These are phyloP conservation scores for Pheosia tremula DNA, from an alignment of 2,888 invertebrate genomes.

Conservation along the genomic window DNA sequence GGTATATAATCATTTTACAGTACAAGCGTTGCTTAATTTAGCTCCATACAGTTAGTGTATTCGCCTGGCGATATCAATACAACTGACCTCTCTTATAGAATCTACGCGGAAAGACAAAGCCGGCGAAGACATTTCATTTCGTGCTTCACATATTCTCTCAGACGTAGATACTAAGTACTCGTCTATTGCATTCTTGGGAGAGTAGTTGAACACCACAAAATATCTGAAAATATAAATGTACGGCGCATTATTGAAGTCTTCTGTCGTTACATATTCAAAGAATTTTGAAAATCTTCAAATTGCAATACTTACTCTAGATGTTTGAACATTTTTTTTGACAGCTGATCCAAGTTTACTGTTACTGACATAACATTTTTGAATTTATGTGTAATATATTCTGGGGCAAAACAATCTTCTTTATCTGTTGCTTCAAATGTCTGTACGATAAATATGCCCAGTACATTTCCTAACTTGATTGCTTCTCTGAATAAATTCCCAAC, in stretches of 20 bases:
- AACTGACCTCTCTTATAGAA: constrained; percentile 38
- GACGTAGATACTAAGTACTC: constrained; percentile 45
- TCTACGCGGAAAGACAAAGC: constrained; percentile 40
- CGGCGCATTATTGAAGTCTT: no score
- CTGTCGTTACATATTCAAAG: not conserved
- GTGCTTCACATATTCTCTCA: constrained; percentile 49
- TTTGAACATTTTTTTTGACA: constrained; percentile 46
- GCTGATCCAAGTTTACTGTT: constrained; percentile 52
- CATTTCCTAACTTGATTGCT: constrained; percentile 43
- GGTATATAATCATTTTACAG: no score
- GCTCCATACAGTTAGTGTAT: no score
- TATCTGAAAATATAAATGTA: constrained; percentile 37
- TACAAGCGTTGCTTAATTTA: no score
- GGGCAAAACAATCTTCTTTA: constrained; percentile 23
- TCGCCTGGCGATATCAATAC: no score
- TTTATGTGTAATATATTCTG: constrained; percentile 38
- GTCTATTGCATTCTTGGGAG: constrained; percentile 36
- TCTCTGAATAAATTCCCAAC: constrained; percentile 46
- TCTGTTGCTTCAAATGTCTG: constrained; percentile 31
- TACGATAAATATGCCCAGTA: constrained; percentile 53
- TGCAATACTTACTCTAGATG: constrained; percentile 41
- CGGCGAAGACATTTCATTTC: constrained; percentile 50
- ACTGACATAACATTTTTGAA: constrained; percentile 43
- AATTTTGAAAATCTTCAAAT: not conserved
- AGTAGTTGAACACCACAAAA: constrained; percentile 48